These are phyloP conservation scores for Botia almorhae DNA, from an alignment of 2,797 vertebrate genomes.

Conservation along the genomic window DNA sequence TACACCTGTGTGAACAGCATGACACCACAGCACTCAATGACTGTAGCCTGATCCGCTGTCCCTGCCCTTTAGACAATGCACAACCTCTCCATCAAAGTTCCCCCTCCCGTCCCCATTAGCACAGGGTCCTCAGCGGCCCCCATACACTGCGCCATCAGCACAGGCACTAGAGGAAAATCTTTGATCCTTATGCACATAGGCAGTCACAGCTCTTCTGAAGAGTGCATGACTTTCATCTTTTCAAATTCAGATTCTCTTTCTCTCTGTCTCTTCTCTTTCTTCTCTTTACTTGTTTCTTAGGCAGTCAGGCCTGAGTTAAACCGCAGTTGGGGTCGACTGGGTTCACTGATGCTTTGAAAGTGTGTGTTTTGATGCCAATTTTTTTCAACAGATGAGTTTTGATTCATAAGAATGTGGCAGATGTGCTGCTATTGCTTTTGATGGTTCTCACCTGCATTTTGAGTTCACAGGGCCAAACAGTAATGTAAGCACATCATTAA, in stretches of 20 bases:
- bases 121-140: conserved; percentile 31
- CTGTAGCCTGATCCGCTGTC: conserved; percentile 35
- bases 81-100: conserved; percentile 44
- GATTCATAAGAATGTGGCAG: conserved; percentile 5
- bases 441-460: conserved; percentile 16
- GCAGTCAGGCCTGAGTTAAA: conserved; percentile 15
- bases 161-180: conserved; percentile 46
- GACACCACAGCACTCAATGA: conserved; percentile 9
- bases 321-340: conserved; percentile 24
- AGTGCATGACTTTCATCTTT: conserved; percentile 55
- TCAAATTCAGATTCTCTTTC: conserved; percentile 43
- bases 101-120: conserved; percentile 38
- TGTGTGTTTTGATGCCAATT: conserved; percentile 27
- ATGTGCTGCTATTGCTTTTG: conserved; percentile 25
- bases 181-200: conserved; percentile 50
- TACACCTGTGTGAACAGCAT: conserved; percentile 10
- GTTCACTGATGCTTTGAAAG: conserved; percentile 28
- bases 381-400: conserved; percentile 12
- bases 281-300: conserved; percentile 31
- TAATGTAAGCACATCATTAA: conserved; percentile 24
- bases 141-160: conserved; percentile 39
- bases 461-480: conserved; percentile 11
- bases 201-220: conserved; percentile 45
- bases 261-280: conserved; percentile 4
- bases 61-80: conserved; percentile 37